Percentiles rank a stretch among this genome's conserved stretches.
Conservation (phyloP, 2,797 vertebrate species). For the Picus viridis region DNA sequence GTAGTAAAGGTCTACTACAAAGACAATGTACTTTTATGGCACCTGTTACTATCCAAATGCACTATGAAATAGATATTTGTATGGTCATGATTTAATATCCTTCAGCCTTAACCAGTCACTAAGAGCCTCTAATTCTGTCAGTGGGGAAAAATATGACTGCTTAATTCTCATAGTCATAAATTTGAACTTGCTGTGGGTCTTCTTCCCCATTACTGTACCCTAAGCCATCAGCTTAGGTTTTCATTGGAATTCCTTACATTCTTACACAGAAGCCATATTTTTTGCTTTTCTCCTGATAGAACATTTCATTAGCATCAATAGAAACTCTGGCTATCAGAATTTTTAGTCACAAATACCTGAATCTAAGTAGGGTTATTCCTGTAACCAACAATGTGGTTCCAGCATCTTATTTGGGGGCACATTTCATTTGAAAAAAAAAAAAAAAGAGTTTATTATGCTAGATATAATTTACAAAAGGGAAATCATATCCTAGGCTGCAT, state of each 20-base stretch:
- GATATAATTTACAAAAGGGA: not conserved
- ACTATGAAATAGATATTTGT: conserved; percentile 74
- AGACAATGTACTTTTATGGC: conserved; percentile 68
- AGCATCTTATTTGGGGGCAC: not conserved
- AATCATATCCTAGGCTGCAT: not conserved
- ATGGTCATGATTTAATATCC: conserved; percentile 66
- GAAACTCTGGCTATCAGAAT: not conserved
- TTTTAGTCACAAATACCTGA: not conserved
- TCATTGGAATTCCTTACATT: not conserved
- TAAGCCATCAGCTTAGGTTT: conserved; percentile 12
- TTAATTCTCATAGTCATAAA: conserved; percentile 73
- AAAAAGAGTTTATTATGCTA: not conserved
- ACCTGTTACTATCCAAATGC: conserved; percentile 49
- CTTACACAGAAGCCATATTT: not conserved
- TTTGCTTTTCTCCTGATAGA: not conserved
- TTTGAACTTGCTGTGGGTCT: conserved; percentile 50
- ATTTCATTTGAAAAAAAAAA: not conserved
- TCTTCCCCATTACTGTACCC: conserved; percentile 1
- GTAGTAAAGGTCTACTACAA: conserved; percentile 35
- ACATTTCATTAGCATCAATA: not conserved
- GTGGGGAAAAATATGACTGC: conserved; percentile 59
- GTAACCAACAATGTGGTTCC: not conserved
- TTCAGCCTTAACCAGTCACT: conserved; percentile 67
- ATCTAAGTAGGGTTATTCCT: not conserved
- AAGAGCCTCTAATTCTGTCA: conserved; percentile 70